Conservation (phyloP, 2,888 invertebrate species). For the Sphecodes monilicornis region DNA sequence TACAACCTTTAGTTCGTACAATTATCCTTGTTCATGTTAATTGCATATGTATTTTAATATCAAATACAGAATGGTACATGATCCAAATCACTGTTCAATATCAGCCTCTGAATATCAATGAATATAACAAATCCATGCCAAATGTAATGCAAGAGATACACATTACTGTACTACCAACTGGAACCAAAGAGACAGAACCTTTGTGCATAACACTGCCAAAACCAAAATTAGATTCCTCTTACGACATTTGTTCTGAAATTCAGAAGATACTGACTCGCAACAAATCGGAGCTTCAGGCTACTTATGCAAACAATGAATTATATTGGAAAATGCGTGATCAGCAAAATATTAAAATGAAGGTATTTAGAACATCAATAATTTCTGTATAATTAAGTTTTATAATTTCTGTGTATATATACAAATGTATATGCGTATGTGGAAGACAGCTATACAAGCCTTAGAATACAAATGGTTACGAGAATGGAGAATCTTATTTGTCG, state of each 20-base stretch:
- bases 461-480: slow-evolving; percentile 88
- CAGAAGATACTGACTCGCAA: slow-evolving; percentile 75
- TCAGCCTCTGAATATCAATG: slow-evolving; percentile 56
- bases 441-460: slow-evolving; percentile 87
- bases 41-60: background rate
- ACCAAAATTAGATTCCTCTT: slow-evolving; percentile 70
- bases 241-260: slow-evolving; percentile 79
- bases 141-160: slow-evolving; percentile 74
- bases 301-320: slow-evolving; percentile 72
- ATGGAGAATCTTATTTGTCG: slow-evolving; percentile 88
- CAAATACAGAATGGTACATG: slow-evolving; percentile 80
- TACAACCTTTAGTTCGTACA: background rate
- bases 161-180: slow-evolving; percentile 79
- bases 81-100: slow-evolving; percentile 79
- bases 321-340: slow-evolving; percentile 81
- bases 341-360: slow-evolving; percentile 80
- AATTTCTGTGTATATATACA: background rate
- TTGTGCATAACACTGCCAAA: slow-evolving; percentile 79
- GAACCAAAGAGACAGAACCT: slow-evolving; percentile 72
- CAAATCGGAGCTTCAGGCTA: slow-evolving; percentile 74
- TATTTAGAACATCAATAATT: slow-evolving; percentile 52
- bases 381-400: background rate
- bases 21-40: background rate
- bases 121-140: background rate
- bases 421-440: slow-evolving; percentile 20